Conservation (phyloP, 1,140 invertebrate genomes). For the Drosophila trapezifrons region DNA sequence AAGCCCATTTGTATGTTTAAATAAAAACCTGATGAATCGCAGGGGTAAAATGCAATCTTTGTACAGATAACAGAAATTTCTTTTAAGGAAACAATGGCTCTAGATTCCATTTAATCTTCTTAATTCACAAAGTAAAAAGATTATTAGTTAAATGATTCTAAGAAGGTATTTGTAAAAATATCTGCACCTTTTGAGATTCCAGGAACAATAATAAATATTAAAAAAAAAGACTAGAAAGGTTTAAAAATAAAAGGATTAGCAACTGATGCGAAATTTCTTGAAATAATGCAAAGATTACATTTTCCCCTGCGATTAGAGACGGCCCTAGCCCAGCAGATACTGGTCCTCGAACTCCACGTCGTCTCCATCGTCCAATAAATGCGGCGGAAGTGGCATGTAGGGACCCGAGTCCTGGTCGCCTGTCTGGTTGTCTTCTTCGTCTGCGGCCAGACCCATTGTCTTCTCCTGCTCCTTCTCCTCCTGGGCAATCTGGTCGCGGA, state of each 20-base stretch:
- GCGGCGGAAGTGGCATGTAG: constrained; percentile 69
- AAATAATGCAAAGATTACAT: constrained; percentile 3
- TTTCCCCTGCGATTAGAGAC: not conserved
- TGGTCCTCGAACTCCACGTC: constrained; percentile 68
- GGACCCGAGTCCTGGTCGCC: constrained; percentile 31
- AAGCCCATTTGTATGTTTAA: not conserved
- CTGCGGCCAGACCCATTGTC: not conserved
- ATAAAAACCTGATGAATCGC: not conserved
- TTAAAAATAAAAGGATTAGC: too few relatives aligned
- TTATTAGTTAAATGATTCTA: too few relatives aligned
- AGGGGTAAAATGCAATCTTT: constrained; percentile 6
- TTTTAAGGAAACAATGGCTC: not conserved
- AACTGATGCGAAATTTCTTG: not conserved
- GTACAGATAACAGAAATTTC: not conserved
- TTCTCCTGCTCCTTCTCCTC: constrained; percentile 45
- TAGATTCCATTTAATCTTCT: not conserved
- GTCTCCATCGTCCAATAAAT: constrained; percentile 57
- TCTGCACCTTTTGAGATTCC: not conserved
- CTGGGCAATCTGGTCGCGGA: constrained; percentile 31
- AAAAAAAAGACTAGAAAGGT: not conserved
- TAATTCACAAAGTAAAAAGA: too few relatives aligned
- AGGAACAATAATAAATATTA: not conserved
- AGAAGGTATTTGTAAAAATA: not conserved
- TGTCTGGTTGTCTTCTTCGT: constrained; percentile 22
- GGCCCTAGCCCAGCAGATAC: constrained; percentile 66